These are phyloP conservation scores for Holacanthus passer DNA, from an alignment of 2,113 vertebrate genomes.

Conservation along the genomic window DNA sequence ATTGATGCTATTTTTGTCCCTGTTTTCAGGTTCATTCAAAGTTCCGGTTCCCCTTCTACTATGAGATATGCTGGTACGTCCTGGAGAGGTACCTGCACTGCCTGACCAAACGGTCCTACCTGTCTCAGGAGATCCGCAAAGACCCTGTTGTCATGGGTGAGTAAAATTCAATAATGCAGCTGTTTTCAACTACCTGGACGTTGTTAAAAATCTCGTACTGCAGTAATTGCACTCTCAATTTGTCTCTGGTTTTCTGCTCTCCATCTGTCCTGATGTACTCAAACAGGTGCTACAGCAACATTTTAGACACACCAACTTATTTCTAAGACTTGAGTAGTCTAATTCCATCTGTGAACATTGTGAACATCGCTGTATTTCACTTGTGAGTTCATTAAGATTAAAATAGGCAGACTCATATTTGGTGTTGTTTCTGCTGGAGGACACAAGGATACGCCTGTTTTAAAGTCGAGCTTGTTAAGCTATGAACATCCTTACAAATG, in stretches of 20 bases:
- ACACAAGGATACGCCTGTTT: neutral
- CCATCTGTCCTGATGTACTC: constrained; percentile 5
- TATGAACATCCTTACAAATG: neutral
- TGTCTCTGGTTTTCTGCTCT: constrained; percentile 8
- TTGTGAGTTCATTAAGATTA: neutral
- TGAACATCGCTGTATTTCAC: neutral
- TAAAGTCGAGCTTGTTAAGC: neutral
- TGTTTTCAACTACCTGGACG: constrained; percentile 1
- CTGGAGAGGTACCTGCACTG: constrained; percentile 96
- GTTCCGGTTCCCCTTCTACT: constrained; percentile 98
- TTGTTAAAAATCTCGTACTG: neutral
- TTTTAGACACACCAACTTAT: neutral
- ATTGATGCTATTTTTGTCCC: neutral
- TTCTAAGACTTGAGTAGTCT: neutral
- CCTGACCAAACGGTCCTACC: constrained; percentile 93
- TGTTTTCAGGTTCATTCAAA: constrained; percentile 93
- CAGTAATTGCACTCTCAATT: constrained; percentile 22
- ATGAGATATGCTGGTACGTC: constrained; percentile 99
- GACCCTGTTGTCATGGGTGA: constrained; percentile 90
- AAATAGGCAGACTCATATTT: neutral
- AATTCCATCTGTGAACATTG: neutral
- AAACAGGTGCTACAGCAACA: neutral
- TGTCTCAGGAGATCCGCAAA: constrained; percentile 89
- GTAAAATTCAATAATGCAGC: constrained; percentile 51
- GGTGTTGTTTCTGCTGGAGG: neutral